Conservation (phyloP, 2,797 vertebrate species). For the Dallia pectoralis region DNA sequence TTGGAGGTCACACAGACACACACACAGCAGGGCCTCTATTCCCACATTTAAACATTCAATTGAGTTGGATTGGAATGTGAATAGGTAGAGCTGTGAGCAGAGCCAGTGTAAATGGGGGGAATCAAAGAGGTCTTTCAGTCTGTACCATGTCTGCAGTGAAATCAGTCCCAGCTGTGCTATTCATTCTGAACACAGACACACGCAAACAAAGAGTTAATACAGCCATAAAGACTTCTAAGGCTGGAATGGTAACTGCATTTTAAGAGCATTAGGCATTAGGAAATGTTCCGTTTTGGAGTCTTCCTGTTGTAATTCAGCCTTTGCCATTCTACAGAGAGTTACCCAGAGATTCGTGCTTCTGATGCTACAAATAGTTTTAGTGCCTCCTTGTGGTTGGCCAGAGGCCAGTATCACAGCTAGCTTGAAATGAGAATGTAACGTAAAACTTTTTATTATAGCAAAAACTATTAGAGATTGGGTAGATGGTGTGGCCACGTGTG, state of each 20-base stretch:
- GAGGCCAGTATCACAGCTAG: too few species aligned
- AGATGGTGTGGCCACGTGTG: too few species aligned
- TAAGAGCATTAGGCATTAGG: background rate
- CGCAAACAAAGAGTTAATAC: constrained; percentile 9
- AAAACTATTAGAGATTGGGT: too few species aligned
- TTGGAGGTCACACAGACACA: constrained; percentile 46
- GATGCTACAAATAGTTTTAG: too few species aligned
- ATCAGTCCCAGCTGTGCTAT: constrained; percentile 64
- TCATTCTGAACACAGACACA: background rate
- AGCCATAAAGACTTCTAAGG: background rate
- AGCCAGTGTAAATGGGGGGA: constrained; percentile 35
- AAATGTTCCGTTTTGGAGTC: background rate
- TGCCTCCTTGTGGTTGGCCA: too few species aligned
- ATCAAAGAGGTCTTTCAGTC: constrained; percentile 63
- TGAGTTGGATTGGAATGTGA: constrained; percentile 58
- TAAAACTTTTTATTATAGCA: too few species aligned
- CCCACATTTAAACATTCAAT: constrained; percentile 39
- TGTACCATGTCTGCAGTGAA: constrained; percentile 15
- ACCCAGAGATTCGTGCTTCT: too few species aligned
- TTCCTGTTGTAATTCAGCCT: background rate
- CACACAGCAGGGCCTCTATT: constrained; percentile 58
- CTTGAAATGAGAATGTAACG: too few species aligned
- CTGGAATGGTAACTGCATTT: background rate
- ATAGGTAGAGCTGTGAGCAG: constrained; percentile 55
- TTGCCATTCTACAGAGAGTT: background rate